Percentiles rank a stretch among this genome's conserved stretches.
Conservation (phyloP, 1,140 invertebrate genomes). For the Sinonovacula constricta region DNA sequence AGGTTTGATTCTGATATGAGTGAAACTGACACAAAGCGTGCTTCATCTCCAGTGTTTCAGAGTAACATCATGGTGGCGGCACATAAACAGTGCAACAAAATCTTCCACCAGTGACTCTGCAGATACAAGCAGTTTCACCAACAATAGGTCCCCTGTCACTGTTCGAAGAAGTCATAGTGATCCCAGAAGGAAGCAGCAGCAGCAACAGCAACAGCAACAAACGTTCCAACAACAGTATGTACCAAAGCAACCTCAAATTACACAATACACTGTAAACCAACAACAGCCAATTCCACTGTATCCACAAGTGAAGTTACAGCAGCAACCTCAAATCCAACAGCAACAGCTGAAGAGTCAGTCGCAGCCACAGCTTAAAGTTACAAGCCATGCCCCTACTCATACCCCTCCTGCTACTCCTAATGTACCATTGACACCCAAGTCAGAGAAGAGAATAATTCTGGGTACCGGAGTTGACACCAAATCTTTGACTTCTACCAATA, state of each 20-base stretch:
- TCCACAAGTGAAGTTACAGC: background rate
- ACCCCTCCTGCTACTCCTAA: too few species aligned
- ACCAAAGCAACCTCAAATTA: too few species aligned
- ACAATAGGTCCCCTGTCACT: constrained; percentile 26
- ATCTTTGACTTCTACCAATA: background rate
- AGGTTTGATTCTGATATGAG: constrained; percentile 67
- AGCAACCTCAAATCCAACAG: background rate
- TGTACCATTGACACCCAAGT: constrained; percentile 43
- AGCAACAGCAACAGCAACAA: background rate
- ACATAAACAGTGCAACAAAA: background rate
- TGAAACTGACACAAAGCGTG: constrained; percentile 53
- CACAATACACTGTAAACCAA: too few species aligned
- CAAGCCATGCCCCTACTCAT: too few species aligned
- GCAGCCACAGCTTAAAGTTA: background rate
- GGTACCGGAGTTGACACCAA: constrained; percentile 7
- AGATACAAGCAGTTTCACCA: constrained; percentile 37
- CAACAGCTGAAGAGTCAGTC: background rate
- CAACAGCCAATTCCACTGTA: too few species aligned
- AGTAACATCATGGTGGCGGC: background rate
- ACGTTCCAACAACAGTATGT: background rate
- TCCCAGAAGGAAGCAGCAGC: background rate
- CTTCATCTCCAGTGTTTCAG: constrained; percentile 43
- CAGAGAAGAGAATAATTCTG: constrained; percentile 47
- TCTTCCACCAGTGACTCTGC: too few species aligned
- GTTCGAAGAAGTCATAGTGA: constrained; percentile 13